phyloP scores from a whole-genome alignment of 30 jellyfish, hydroid and myxozoan genomes.

The Aurelia aurita region DNA sequence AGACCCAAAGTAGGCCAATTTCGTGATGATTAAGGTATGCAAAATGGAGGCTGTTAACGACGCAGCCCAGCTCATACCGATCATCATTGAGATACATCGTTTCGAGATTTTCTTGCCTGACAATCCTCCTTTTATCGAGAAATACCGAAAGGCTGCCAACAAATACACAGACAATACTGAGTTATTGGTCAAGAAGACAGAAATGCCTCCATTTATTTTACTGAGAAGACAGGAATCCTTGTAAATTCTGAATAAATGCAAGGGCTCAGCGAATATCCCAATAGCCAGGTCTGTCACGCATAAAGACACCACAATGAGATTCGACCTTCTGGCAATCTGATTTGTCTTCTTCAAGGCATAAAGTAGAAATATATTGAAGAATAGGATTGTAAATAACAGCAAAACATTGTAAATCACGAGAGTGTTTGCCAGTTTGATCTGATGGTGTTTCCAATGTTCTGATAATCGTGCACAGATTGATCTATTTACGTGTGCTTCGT shows the following conservation, averaged over 20 bases:
- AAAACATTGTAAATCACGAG: slow-evolving; percentile 24
- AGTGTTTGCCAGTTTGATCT: background rate
- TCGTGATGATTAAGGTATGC: slow-evolving; percentile 30
- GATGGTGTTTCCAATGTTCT: slow-evolving; percentile 37
- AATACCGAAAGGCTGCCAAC: slow-evolving; percentile 32
- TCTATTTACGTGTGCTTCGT: background rate
- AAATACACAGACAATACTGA: slow-evolving; percentile 41
- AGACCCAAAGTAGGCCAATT: slow-evolving; percentile 51
- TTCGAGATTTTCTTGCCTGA: slow-evolving; percentile 41
- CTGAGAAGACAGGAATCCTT: slow-evolving; percentile 55
- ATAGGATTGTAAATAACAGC: slow-evolving; percentile 18
- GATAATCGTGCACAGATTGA: slow-evolving; percentile 39
- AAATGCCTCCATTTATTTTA: slow-evolving; percentile 29
- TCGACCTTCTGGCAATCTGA: slow-evolving; percentile 26
- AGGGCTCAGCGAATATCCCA: slow-evolving; percentile 42
- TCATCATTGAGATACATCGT: slow-evolving; percentile 1
- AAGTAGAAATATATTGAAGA: slow-evolving; percentile 21
- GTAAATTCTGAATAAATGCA: slow-evolving; percentile 47
- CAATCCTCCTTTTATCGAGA: slow-evolving; percentile 37
- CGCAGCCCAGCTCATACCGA: slow-evolving; percentile 29
- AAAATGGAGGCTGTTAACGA: slow-evolving; percentile 11
- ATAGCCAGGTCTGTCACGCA: slow-evolving; percentile 30
- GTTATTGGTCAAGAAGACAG: slow-evolving; percentile 39
- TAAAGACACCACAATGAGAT: slow-evolving; percentile 22
- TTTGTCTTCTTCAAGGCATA: slow-evolving; percentile 25